phyloP scores from a whole-genome alignment of 2,888 invertebrate species.

The Latrodectus hesperus region DNA sequence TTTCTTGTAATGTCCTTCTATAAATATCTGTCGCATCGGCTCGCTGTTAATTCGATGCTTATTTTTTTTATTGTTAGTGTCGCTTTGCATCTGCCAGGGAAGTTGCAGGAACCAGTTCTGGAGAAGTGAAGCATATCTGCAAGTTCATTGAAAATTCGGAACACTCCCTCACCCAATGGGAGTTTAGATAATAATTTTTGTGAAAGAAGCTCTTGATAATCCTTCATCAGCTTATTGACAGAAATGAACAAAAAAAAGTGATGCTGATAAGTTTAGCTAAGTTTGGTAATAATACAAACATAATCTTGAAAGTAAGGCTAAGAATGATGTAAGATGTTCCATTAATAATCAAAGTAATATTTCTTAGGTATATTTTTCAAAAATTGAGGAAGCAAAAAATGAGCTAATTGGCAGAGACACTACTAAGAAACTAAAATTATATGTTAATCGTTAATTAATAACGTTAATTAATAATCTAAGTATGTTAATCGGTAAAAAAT shows the following conservation, averaged over 20 bases:
- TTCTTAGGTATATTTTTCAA: no score
- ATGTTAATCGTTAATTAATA: no score
- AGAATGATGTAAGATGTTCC: no score
- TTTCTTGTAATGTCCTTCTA: conserved; percentile 33
- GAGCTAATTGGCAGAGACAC: no score
- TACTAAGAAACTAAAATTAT: no score
- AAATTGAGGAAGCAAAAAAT: no score
- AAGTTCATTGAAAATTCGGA: not conserved
- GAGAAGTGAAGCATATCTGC: conserved; percentile 21
- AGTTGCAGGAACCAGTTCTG: not conserved
- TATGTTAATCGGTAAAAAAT: no score
- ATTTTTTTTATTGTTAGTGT: not conserved
- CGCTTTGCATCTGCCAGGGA: not conserved
- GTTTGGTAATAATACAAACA: no score
- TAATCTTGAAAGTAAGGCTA: no score
- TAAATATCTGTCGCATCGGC: conserved; percentile 50
- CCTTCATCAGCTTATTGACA: not conserved
- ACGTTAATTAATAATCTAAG: no score
- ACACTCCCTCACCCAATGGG: conserved; percentile 43
- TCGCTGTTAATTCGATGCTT: not conserved
- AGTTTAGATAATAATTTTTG: conserved; percentile 5
- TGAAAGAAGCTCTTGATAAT: not conserved
- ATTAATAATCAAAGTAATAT: no score
- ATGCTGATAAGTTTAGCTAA: no score
- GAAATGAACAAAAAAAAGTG: not conserved